Evolutionary conservation across 2,888 invertebrate genomes (phyloP).

Genomic region (Anaspis maculata): DNA sequence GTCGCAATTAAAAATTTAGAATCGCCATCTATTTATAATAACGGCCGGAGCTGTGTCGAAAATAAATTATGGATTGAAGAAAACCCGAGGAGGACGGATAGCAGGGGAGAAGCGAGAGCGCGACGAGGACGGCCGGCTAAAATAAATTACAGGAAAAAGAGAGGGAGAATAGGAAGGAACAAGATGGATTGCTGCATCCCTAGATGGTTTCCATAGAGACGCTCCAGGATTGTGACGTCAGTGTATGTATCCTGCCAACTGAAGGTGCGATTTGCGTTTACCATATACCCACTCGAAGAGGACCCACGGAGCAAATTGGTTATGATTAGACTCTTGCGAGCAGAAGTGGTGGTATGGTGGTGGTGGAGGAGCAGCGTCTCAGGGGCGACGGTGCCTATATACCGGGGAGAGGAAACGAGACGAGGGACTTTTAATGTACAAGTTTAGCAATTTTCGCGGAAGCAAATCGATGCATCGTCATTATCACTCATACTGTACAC

Average conservation of each 20-base stretch:
- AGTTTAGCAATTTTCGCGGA: too few relatives aligned
- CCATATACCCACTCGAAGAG: slow-evolving; percentile 3
- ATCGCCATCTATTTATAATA: slow-evolving; percentile 29
- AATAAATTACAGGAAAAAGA: slow-evolving; percentile 35
- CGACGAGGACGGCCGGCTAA: slow-evolving; percentile 24
- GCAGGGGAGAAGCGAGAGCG: slow-evolving; percentile 10
- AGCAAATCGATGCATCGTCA: too few relatives aligned
- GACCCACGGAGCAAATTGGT: too few relatives aligned
- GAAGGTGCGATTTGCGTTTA: slow-evolving; percentile 22
- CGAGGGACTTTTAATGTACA: too few relatives aligned
- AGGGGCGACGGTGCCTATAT: too few relatives aligned
- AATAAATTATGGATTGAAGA: slow-evolving; percentile 37
- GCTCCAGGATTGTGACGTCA: slow-evolving; percentile 37
- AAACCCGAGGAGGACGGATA: slow-evolving; percentile 21
- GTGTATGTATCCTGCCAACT: slow-evolving; percentile 28
- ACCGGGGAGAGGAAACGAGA: too few relatives aligned
- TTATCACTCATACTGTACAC: too few relatives aligned
- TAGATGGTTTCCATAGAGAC: slow-evolving; percentile 39
- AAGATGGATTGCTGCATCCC: slow-evolving; percentile 38
- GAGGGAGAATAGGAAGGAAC: slow-evolving; percentile 31
- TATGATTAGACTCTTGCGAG: too few relatives aligned
- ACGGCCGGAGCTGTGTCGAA: slow-evolving; percentile 24
- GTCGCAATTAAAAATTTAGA: slow-evolving; percentile 30
- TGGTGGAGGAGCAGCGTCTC: too few relatives aligned
- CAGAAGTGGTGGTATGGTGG: too few relatives aligned